Evolutionary conservation across 1,140 invertebrate species (phyloP).

Genomic region (Eueides isabella): DNA sequence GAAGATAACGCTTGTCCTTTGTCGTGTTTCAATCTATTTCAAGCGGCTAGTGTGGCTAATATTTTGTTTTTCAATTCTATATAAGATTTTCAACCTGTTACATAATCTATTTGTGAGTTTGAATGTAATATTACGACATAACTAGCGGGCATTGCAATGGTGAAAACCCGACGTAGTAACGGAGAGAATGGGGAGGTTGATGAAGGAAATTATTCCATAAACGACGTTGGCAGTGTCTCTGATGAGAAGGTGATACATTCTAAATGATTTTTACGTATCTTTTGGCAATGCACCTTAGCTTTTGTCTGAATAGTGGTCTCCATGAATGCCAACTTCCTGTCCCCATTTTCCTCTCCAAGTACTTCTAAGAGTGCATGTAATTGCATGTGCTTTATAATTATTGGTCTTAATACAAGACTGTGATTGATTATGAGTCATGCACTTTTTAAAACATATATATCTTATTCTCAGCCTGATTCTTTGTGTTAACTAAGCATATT

Average conservation of each 20-base stretch:
- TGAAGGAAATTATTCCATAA: slow-evolving; percentile 76
- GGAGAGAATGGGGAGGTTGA: slow-evolving; percentile 81
- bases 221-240: slow-evolving; percentile 76
- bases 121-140: slow-evolving; percentile 61
- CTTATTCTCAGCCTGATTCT: background rate
- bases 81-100: slow-evolving; percentile 56
- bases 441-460: background rate
- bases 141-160: slow-evolving; percentile 67
- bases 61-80: slow-evolving; percentile 52
- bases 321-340: slow-evolving; percentile 66
- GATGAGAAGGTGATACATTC: slow-evolving; percentile 78
- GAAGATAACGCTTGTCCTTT: slow-evolving; percentile 71
- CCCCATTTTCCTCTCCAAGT: slow-evolving; percentile 51
- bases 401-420: slow-evolving; percentile 14
- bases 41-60: slow-evolving; percentile 47
- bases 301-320: slow-evolving; percentile 43
- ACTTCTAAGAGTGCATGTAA: slow-evolving; percentile 35
- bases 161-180: slow-evolving; percentile 81
- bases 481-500: slow-evolving; percentile 13
- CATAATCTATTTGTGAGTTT: slow-evolving; percentile 60
- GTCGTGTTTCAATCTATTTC: slow-evolving; percentile 60
- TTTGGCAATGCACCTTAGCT: slow-evolving; percentile 50
- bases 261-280: slow-evolving; percentile 54
- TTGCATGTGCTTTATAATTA: slow-evolving; percentile 39
- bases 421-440: slow-evolving; percentile 21